These are phyloP conservation scores for Asteroscopus sphinx DNA, from an alignment of 2,888 invertebrate genomes.

Conservation along the genomic window DNA sequence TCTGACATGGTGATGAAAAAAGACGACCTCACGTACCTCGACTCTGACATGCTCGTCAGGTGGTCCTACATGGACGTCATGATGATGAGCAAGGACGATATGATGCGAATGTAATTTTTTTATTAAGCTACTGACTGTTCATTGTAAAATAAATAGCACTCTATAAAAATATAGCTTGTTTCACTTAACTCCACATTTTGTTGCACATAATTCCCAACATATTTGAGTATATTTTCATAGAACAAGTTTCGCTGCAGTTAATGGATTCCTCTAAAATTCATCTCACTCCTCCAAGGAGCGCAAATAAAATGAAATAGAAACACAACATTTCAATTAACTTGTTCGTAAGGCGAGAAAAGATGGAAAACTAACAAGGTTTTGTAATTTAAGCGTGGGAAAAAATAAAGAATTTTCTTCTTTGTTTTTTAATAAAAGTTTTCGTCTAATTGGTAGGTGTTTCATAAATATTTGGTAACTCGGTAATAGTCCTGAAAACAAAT, in stretches of 20 bases:
- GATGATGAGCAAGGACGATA: conserved; percentile 78
- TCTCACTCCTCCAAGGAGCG: conserved; percentile 8
- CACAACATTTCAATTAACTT: conserved; percentile 50
- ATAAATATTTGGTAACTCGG: conserved; percentile 45
- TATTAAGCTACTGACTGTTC: conserved; percentile 13
- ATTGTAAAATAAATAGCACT: conserved; percentile 47
- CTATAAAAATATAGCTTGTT: conserved; percentile 36
- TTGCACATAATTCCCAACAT: conserved; percentile 3
- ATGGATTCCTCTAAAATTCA: conserved; percentile 31
- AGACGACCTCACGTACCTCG: conserved; percentile 82
- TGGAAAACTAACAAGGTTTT: conserved; percentile 31
- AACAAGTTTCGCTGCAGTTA: conserved; percentile 25
- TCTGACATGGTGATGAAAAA: conserved; percentile 82
- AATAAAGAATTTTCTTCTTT: conserved; percentile 20
- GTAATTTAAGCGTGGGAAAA: conserved; percentile 21
- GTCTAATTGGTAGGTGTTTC: conserved; percentile 37
- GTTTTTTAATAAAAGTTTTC: conserved; percentile 35
- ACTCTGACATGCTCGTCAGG: conserved; percentile 78
- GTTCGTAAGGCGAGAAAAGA: conserved; percentile 24
- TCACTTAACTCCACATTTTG: conserved; percentile 13
- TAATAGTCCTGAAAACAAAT: conserved; percentile 49
- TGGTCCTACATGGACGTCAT: conserved; percentile 82
- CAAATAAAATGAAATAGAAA: conserved; percentile 41
- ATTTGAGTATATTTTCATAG: conserved; percentile 5
- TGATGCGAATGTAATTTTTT: conserved; percentile 72